Evolutionary conservation across 2,113 vertebrate species (phyloP).

Genomic region (Phyllopteryx taeniolatus): DNA sequence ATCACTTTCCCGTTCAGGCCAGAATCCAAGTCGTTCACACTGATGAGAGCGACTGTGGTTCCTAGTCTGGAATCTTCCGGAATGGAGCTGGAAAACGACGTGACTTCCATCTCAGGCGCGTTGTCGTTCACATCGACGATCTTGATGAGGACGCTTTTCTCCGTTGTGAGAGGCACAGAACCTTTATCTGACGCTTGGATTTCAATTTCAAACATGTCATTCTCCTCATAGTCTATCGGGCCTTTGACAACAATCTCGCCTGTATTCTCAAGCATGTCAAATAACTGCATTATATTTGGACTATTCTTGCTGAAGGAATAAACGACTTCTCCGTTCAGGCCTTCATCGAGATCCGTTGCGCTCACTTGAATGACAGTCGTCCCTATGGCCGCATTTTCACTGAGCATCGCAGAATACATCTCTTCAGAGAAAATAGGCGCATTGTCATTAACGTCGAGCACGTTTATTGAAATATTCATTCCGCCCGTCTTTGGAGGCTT

Average conservation of each 20-base stretch:
- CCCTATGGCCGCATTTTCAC: conserved; percentile 53
- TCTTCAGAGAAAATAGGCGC: conserved; percentile 48
- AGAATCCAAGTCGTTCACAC: conserved; percentile 37
- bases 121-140: conserved; percentile 62
- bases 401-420: conserved; percentile 40
- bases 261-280: conserved; percentile 43
- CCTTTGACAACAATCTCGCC: conserved; percentile 54
- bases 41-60: conserved; percentile 37
- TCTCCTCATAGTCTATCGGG: conserved; percentile 53
- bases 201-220: conserved; percentile 49
- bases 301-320: conserved; percentile 57
- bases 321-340: conserved; percentile 43
- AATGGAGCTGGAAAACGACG: conserved; percentile 59
- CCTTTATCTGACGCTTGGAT: conserved; percentile 62
- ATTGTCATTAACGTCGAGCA: conserved; percentile 65
- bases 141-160: conserved; percentile 47
- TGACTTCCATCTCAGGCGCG: conserved; percentile 62
- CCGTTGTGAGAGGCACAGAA: neutral
- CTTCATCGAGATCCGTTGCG: conserved; percentile 66
- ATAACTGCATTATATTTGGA: conserved; percentile 53
- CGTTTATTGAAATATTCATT: conserved; percentile 33
- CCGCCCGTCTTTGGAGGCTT: conserved; percentile 51
- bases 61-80: conserved; percentile 39
- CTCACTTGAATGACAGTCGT: conserved; percentile 53
- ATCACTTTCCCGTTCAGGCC: conserved; percentile 47